Evolutionary conservation across 2,797 vertebrate species (phyloP).

Genomic region (Erpetoichthys calabaricus): DNA sequence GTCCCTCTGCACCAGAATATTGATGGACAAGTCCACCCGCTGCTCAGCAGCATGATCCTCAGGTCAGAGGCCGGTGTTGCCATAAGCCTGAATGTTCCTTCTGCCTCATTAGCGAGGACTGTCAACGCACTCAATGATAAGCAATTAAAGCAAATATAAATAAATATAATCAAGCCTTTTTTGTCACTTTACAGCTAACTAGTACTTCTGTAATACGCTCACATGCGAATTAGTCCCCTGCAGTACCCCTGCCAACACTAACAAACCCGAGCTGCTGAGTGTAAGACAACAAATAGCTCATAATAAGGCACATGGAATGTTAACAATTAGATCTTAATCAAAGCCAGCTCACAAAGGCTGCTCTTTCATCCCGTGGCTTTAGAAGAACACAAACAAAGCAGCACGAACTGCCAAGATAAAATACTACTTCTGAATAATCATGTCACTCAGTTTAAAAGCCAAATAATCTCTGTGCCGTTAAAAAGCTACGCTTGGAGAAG

Average conservation of each 20-base stretch:
- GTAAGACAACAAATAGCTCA: conserved; percentile 33
- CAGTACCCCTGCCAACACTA: conserved; percentile 28
- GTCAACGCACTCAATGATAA: conserved; percentile 71
- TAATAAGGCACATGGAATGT: conserved; percentile 50
- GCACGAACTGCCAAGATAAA: conserved; percentile 55
- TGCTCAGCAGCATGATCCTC: too few species aligned
- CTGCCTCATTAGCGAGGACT: conserved; percentile 69
- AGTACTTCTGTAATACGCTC: conserved; percentile 52
- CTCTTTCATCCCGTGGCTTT: conserved; percentile 78
- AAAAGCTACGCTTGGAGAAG: conserved; percentile 21
- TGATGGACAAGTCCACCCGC: neutral
- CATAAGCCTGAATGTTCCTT: conserved; percentile 40
- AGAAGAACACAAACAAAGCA: conserved; percentile 81
- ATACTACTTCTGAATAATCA: conserved; percentile 44
- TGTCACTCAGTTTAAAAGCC: conserved; percentile 43
- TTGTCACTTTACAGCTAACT: conserved; percentile 61
- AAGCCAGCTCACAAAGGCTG: conserved; percentile 65
- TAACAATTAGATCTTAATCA: conserved; percentile 87
- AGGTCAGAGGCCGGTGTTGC: conserved; percentile 25
- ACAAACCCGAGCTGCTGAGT: conserved; percentile 42
- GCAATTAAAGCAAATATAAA: conserved; percentile 72
- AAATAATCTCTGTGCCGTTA: conserved; percentile 29
- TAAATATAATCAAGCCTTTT: conserved; percentile 37
- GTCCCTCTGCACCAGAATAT: neutral
- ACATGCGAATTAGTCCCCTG: conserved; percentile 39